Percentiles rank a stretch among this genome's conserved stretches.
These are phyloP conservation scores for Podarcis lilfordi DNA, from an alignment of 2,797 vertebrate genomes.

Conservation along the genomic window DNA sequence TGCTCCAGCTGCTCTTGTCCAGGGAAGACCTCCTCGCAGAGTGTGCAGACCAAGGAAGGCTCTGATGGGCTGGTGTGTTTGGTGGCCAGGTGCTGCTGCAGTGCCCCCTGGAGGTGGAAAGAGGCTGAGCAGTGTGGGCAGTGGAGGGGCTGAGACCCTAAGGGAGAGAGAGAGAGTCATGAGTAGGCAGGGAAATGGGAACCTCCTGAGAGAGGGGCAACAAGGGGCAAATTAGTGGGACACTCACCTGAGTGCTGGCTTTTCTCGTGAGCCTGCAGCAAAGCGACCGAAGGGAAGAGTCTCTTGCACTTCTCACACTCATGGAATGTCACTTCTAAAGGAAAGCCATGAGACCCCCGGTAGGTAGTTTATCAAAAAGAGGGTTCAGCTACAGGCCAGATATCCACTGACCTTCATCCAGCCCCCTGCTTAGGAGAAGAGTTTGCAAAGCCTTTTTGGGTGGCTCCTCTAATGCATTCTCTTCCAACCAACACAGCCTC, in stretches of 20 bases:
- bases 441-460: no score
- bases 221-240: not conserved
- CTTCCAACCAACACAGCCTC: no score
- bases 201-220: not conserved
- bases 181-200: not conserved
- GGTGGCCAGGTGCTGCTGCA: conserved; percentile 81
- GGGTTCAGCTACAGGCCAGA: not conserved
- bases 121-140: conserved; percentile 79
- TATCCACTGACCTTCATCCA: not conserved
- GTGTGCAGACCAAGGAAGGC: conserved; percentile 78
- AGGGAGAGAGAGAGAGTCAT: not conserved
- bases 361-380: not conserved
- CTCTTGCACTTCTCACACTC: conserved; percentile 77
- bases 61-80: conserved; percentile 76
- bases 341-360: not conserved
- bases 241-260: conserved; percentile 70
- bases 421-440: no score
- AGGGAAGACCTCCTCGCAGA: conserved; percentile 81
- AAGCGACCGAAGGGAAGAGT: conserved; percentile 68
- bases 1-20: conserved; percentile 82
- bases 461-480: no score
- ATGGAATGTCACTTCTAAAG: conserved; percentile 70
- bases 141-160: conserved; percentile 63
- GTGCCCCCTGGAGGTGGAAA: conserved; percentile 77
- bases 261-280: conserved; percentile 76